Conservation (phyloP, 2,888 invertebrate genomes). For the Synanthedon andrenaeformis region DNA sequence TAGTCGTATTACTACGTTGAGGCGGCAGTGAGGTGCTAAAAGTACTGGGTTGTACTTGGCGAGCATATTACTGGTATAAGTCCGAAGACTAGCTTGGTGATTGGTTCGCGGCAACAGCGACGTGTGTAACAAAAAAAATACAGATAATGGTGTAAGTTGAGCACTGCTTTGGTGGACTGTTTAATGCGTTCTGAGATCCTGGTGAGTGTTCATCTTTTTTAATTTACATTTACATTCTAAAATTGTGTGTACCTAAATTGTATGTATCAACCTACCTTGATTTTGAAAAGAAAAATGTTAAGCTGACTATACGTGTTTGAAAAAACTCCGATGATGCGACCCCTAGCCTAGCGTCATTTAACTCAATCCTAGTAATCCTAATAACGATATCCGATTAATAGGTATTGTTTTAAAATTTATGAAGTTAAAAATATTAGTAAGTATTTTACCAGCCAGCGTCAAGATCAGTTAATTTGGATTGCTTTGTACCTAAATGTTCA, state of each 20-base stretch:
- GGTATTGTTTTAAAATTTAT: too few species aligned
- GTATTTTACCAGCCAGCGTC: too few species aligned
- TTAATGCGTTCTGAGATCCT: conserved; percentile 59
- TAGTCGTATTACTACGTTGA: conserved; percentile 19
- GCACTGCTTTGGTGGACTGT: conserved; percentile 70
- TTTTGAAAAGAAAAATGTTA: too few species aligned
- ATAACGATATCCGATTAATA: too few species aligned
- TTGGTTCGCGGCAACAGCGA: conserved; percentile 45
- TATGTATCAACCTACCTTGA: conserved; percentile 11
- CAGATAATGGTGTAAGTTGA: conserved; percentile 54
- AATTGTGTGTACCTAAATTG: neutral
- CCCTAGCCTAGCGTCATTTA: too few species aligned
- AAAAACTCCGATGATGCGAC: too few species aligned
- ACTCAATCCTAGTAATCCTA: too few species aligned
- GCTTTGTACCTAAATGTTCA: too few species aligned
- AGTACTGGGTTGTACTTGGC: conserved; percentile 55
- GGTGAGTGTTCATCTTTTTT: conserved; percentile 68
- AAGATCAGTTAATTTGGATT: too few species aligned
- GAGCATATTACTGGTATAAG: conserved; percentile 60
- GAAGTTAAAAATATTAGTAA: too few species aligned
- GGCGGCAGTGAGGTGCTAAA: conserved; percentile 44
- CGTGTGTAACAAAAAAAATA: conserved; percentile 51
- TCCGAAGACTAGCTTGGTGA: conserved; percentile 66
- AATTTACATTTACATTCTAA: conserved; percentile 22
- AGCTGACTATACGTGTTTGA: too few species aligned